phyloP scores from a whole-genome alignment of 2,797 vertebrate species.

The Chaenodraco wilsoni region DNA sequence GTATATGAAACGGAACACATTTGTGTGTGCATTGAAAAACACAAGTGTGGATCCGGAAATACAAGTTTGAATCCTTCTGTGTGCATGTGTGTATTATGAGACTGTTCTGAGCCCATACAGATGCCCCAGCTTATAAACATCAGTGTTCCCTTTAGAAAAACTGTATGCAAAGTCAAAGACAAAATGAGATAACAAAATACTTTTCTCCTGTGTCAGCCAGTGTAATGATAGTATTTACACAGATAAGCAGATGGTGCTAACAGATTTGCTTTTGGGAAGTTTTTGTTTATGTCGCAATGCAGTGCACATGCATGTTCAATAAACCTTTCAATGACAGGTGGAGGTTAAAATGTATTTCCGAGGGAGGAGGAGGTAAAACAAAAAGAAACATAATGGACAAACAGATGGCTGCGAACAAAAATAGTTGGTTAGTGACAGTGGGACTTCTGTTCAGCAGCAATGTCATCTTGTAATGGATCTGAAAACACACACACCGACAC shows the following conservation, averaged over 20 bases:
- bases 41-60: too few relatives aligned
- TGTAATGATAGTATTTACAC: constrained; percentile 8
- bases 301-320: neutral
- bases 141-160: neutral
- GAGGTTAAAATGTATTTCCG: constrained; percentile 10
- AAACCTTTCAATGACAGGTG: neutral
- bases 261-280: neutral
- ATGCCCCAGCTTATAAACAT: neutral
- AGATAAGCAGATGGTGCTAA: neutral
- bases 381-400: neutral
- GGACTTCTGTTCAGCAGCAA: constrained; percentile 32
- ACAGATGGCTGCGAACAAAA: constrained; percentile 10
- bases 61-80: too few relatives aligned
- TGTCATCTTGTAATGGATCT: constrained; percentile 44
- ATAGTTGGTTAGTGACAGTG: constrained; percentile 13
- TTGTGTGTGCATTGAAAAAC: too few relatives aligned
- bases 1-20: too few relatives aligned
- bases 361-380: neutral
- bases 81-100: too few relatives aligned
- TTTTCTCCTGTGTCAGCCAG: neutral
- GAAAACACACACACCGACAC: constrained; percentile 16
- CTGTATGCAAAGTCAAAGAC: neutral
- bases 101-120: too few relatives aligned
- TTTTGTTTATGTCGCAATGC: constrained; percentile 6
- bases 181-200: neutral